Evolutionary conservation across 1,140 invertebrate species (phyloP).

Genomic region (Alviniconcha marisindica): DNA sequence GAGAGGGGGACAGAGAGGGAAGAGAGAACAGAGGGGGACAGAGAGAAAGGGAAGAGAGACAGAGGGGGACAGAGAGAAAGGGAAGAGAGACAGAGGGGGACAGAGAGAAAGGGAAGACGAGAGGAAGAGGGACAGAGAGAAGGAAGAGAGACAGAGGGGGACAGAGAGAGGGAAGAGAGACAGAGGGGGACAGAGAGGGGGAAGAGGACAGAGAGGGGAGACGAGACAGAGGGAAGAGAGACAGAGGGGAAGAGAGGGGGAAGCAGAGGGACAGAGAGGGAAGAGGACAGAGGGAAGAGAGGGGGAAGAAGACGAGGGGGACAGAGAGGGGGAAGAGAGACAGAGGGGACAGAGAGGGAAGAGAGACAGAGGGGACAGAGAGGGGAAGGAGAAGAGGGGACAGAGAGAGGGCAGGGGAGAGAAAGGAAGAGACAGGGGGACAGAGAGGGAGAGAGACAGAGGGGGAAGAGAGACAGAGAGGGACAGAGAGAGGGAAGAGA

Average conservation of each 20-base stretch:
- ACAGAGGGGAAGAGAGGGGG: neutral
- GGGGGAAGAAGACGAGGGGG: no score
- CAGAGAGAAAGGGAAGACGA: neutral
- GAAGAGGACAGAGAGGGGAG: neutral
- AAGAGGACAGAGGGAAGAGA: no score
- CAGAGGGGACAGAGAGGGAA: no score
- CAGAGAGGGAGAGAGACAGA: no score
- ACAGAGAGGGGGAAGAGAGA: neutral
- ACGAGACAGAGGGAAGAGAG: neutral
- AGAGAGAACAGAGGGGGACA: neutral
- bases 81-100: neutral
- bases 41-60: neutral
- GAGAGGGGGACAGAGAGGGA: slow-evolving; percentile 19
- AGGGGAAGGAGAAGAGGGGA: no score
- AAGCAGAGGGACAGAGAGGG: no score
- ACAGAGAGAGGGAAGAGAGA: neutral
- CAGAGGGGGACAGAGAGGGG: neutral
- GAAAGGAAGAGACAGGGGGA: no score
- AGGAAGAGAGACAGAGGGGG: neutral
- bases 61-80: neutral
- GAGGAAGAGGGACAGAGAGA: neutral
- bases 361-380: no score
- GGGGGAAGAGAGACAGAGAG: no score
- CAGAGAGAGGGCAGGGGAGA: no score
- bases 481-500: no score